Evolutionary conservation across 2,888 invertebrate species (phyloP).

Genomic region (Eudasyphora cyanicolor): DNA sequence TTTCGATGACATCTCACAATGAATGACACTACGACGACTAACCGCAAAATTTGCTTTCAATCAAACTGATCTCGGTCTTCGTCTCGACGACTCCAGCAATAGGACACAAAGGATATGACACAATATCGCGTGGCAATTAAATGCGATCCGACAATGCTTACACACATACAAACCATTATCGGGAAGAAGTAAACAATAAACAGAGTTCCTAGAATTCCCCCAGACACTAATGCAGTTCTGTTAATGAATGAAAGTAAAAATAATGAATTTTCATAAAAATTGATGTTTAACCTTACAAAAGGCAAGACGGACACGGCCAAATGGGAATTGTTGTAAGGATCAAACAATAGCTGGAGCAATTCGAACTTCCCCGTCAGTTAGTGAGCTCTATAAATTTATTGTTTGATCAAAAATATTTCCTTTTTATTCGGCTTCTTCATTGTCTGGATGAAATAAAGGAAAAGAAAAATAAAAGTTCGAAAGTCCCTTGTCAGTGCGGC

Average conservation of each 20-base stretch:
- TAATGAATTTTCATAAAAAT: constrained; percentile 48
- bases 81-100: background rate
- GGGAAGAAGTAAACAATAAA: constrained; percentile 39
- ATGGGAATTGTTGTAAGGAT: background rate
- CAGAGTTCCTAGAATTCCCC: constrained; percentile 45
- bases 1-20: constrained; percentile 58
- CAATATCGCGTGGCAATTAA: constrained; percentile 63
- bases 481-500: constrained; percentile 57
- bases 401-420: background rate
- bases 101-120: constrained; percentile 23
- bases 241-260: constrained; percentile 44
- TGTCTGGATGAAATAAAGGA: background rate
- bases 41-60: constrained; percentile 59
- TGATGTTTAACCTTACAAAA: constrained; percentile 53
- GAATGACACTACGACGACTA: constrained; percentile 38
- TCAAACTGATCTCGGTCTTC: no score
- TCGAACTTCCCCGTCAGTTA: background rate
- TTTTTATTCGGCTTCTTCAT: background rate
- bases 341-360: background rate
- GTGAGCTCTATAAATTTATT: constrained; percentile 3
- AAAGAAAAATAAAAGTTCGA: constrained; percentile 53
- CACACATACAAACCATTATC: background rate
- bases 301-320: constrained; percentile 7
- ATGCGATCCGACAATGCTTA: constrained; percentile 12
- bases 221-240: background rate